Evolutionary conservation across 2,113 vertebrate species (phyloP).

Genomic region (Cichladusa arquata): DNA sequence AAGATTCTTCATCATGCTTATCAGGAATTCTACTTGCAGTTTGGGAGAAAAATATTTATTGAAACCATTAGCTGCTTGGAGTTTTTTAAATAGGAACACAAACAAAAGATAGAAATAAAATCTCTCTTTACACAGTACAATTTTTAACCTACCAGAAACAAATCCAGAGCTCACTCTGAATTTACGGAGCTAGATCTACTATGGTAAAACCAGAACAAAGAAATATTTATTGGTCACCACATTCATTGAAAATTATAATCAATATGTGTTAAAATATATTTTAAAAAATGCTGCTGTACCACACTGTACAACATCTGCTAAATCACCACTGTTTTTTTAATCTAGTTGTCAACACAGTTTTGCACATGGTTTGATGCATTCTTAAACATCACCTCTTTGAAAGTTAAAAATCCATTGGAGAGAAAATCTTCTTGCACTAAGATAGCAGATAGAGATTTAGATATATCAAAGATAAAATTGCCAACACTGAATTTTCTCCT

Average conservation of each 20-base stretch:
- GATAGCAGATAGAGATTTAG: neutral
- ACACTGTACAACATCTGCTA: neutral
- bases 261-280: neutral
- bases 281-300: accelerated
- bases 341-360: neutral
- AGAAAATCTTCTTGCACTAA: neutral
- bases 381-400: neutral
- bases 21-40: neutral
- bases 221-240: neutral
- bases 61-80: neutral
- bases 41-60: neutral
- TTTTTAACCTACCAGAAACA: neutral
- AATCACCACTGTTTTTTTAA: neutral
- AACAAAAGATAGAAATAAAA: neutral
- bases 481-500: neutral
- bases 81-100: neutral
- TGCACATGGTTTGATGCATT: neutral
- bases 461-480: neutral
- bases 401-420: neutral
- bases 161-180: neutral
- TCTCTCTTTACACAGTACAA: neutral
- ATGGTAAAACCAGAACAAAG: neutral
- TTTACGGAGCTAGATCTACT: neutral
- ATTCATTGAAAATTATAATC: neutral
- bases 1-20: neutral